These are phyloP conservation scores for Rhipidura dahli DNA, from an alignment of 2,113 vertebrate genomes.

Conservation along the genomic window DNA sequence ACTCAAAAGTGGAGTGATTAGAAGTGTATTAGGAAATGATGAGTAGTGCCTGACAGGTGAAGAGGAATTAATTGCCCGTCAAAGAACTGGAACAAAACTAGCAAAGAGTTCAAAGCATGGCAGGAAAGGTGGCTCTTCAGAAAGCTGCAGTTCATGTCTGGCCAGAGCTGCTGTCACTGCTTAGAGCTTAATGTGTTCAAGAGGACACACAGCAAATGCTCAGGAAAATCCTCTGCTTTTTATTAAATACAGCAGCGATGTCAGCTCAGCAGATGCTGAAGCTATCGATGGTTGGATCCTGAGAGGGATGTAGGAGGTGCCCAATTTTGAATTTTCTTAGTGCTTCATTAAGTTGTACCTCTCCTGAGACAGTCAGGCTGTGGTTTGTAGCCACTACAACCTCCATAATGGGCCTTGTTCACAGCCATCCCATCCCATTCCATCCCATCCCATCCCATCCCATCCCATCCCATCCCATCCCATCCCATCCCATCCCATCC, in stretches of 20 bases:
- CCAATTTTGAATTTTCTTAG: background rate
- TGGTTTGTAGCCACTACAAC: rapidly evolving
- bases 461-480: too few species aligned
- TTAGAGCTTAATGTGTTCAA: background rate
- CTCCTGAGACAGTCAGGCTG: background rate
- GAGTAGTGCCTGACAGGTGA: conserved; percentile 12
- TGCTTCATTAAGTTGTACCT: rapidly evolving
- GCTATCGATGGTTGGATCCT: background rate
- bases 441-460: too few species aligned
- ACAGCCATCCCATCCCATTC: background rate
- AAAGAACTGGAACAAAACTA: background rate
- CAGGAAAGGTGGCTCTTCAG: background rate
- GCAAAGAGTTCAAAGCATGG: background rate
- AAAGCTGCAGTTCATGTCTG: background rate
- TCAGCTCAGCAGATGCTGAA: background rate
- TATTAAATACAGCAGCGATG: background rate
- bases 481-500: too few species aligned
- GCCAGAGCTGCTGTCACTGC: background rate
- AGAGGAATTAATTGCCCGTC: background rate
- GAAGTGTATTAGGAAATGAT: conserved; percentile 1
- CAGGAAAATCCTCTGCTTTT: background rate
- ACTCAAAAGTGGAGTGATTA: background rate
- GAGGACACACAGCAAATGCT: background rate
- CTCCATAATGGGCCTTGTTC: background rate
- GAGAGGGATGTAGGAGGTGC: background rate